Percentiles rank a stretch among this genome's conserved stretches.
These are phyloP conservation scores for Timema cristinae DNA, from an alignment of 2,888 invertebrate species.

Conservation along the genomic window DNA sequence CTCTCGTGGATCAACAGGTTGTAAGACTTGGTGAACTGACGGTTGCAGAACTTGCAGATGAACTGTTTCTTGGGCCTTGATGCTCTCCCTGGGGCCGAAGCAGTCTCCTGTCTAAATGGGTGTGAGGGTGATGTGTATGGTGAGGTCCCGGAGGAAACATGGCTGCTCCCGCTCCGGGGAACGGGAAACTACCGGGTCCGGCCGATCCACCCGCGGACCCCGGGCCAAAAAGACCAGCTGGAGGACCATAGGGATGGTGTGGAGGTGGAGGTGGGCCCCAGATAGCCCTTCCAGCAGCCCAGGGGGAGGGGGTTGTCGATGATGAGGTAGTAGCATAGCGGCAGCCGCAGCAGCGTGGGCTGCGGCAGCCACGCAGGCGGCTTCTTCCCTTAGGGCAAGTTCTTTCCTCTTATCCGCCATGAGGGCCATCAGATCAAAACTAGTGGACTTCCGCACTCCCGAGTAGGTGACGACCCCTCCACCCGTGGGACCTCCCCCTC, in stretches of 20 bases:
- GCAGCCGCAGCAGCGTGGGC: conserved; percentile 44
- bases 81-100: conserved; percentile 48
- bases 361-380: conserved; percentile 49
- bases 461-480: conserved; percentile 35
- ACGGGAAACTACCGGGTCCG: conserved; percentile 50
- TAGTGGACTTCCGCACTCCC: conserved; percentile 34
- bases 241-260: conserved; percentile 48
- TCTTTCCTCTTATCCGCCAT: conserved; percentile 87
- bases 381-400: conserved; percentile 68
- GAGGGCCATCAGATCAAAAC: conserved; percentile 82
- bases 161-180: conserved; percentile 36
- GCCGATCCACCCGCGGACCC: conserved; percentile 43
- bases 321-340: conserved; percentile 63
- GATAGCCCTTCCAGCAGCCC: conserved; percentile 29
- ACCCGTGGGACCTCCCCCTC: conserved; percentile 45
- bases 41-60: conserved; percentile 96
- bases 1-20: conserved; percentile 96
- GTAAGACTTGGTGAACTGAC: conserved; percentile 97
- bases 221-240: conserved; percentile 36
- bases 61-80: conserved; percentile 88
- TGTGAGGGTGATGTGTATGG: conserved; percentile 22
- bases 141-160: conserved; percentile 29
- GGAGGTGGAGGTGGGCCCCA: conserved; percentile 27
- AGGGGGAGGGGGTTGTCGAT: conserved; percentile 44
- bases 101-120: conserved; percentile 71